Conservation (phyloP, 2,113 vertebrate species). For the Marmota monax region DNA sequence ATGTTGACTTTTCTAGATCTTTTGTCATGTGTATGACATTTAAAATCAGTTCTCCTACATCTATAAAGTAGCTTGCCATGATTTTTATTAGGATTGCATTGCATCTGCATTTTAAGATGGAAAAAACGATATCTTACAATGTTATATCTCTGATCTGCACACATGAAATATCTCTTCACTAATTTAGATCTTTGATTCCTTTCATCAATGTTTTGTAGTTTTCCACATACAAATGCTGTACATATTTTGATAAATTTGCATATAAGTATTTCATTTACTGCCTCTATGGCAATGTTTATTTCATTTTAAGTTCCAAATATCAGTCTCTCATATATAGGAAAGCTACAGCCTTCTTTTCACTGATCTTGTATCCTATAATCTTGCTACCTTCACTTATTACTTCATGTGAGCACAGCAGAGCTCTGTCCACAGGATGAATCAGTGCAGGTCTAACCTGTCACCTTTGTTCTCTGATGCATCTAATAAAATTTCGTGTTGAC, state of each 20-base stretch:
- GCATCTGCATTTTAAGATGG: background rate
- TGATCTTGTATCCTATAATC: background rate
- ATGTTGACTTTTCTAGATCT: background rate
- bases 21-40: background rate
- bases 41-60: background rate
- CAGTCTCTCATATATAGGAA: background rate
- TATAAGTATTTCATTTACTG: background rate
- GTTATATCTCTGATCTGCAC: background rate
- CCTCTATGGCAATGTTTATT: background rate
- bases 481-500: background rate
- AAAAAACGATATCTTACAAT: background rate
- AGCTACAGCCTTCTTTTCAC: background rate
- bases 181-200: background rate
- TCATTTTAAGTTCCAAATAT: background rate
- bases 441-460: background rate
- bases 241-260: background rate
- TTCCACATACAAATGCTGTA: background rate
- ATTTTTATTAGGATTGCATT: background rate
- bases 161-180: background rate
- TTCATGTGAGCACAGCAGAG: background rate
- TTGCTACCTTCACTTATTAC: background rate
- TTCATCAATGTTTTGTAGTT: background rate
- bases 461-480: background rate
- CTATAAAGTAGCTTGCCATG: background rate
- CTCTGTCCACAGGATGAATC: background rate